These are phyloP conservation scores for Nephrotoma guestfalica DNA, from an alignment of 2,888 invertebrate species.

Conservation along the genomic window DNA sequence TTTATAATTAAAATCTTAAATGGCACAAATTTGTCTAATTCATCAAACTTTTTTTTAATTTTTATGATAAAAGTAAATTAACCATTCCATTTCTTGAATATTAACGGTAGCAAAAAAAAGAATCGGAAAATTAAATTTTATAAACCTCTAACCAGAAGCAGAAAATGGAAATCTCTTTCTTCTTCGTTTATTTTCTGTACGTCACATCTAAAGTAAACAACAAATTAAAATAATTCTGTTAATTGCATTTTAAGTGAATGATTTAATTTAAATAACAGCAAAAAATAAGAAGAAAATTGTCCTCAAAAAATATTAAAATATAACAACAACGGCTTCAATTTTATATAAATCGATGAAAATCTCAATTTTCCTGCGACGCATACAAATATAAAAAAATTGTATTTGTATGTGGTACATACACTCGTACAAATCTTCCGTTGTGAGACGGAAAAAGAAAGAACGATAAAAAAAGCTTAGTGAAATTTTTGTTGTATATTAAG, in stretches of 20 bases:
- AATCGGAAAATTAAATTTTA: neutral
- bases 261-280: neutral
- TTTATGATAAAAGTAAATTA: neutral
- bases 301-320: neutral
- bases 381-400: neutral
- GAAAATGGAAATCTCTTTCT: neutral
- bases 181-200: neutral
- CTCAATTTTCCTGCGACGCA: neutral
- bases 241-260: conserved; percentile 4
- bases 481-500: neutral
- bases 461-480: neutral
- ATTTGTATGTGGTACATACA: neutral
- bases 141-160: neutral
- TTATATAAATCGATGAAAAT: neutral
- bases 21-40: neutral
- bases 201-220: neutral
- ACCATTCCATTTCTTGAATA: neutral
- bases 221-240: conserved; percentile 1
- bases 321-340: neutral
- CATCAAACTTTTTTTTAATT: neutral
- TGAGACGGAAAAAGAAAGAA: neutral
- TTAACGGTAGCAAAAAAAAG: neutral
- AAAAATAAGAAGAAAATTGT: neutral
- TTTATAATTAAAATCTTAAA: neutral
- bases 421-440: neutral